These are phyloP conservation scores for Cossypha caffra DNA, from an alignment of 2,797 vertebrate species.

Conservation along the genomic window DNA sequence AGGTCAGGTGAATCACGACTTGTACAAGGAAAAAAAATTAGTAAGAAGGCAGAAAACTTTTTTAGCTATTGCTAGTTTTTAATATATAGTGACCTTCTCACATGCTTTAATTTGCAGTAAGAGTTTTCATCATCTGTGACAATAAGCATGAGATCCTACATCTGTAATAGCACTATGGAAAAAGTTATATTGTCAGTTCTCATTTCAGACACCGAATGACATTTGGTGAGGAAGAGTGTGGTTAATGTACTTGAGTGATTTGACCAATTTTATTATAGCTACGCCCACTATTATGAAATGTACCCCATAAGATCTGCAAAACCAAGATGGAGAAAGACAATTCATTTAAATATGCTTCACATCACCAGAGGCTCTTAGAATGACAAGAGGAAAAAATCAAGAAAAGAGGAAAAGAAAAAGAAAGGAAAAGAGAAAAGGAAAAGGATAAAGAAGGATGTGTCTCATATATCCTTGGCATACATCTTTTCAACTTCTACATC, in stretches of 20 bases:
- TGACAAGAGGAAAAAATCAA: neutral
- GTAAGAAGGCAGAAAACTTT: neutral
- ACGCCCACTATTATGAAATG: fast-evolving
- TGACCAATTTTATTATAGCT: neutral
- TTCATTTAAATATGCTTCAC: neutral
- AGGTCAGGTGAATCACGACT: neutral
- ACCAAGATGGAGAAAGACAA: neutral
- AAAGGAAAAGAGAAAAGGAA: no score
- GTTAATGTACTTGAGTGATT: neutral
- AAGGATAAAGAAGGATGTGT: neutral
- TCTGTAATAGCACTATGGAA: neutral
- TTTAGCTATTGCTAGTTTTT: neutral
- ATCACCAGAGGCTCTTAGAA: neutral
- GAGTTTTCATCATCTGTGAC: neutral
- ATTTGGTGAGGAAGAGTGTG: neutral
- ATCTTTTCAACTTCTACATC: neutral
- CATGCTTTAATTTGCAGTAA: neutral
- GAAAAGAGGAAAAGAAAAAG: neutral
- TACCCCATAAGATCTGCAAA: neutral
- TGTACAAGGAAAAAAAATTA: neutral
- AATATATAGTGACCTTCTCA: fast-evolving
- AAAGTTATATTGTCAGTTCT: neutral
- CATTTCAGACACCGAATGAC: neutral
- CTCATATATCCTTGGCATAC: neutral
- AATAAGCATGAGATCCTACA: neutral